Percentiles rank a stretch among this genome's conserved stretches.
Conservation (phyloP, 2,888 invertebrate genomes). For the Hydriomena furcata region DNA sequence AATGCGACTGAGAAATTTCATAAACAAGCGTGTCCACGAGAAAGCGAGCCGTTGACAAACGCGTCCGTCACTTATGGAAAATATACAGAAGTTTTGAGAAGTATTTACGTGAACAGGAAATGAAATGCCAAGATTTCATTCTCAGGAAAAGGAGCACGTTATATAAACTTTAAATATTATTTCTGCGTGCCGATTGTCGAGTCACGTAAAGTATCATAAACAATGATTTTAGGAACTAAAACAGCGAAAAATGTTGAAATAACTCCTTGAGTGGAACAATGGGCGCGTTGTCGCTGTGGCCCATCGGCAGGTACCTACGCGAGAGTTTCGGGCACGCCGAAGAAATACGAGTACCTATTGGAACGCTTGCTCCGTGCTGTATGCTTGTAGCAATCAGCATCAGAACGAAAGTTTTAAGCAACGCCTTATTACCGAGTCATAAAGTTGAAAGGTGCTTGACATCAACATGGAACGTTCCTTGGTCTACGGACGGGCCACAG, state of each 20-base stretch:
- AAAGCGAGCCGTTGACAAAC: slow-evolving; percentile 35
- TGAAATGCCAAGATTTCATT: slow-evolving; percentile 6
- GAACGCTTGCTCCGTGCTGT: slow-evolving; percentile 44
- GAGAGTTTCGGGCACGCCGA: slow-evolving; percentile 52
- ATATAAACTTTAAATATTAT: slow-evolving; percentile 36
- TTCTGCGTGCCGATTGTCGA: slow-evolving; percentile 48
- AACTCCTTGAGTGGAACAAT: slow-evolving; percentile 53
- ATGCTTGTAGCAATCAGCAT: slow-evolving; percentile 33
- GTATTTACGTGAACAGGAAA: slow-evolving; percentile 4
- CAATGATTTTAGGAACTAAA: slow-evolving; percentile 41
- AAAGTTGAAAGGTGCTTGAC: slow-evolving; percentile 41
- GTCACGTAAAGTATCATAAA: slow-evolving; percentile 53
- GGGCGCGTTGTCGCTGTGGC: slow-evolving; percentile 43
- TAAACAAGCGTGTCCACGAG: slow-evolving; percentile 29
- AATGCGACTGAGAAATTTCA: slow-evolving; percentile 20
- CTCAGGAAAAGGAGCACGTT: slow-evolving; percentile 4
- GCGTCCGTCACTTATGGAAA: slow-evolving; percentile 30
- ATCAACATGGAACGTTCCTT: slow-evolving; percentile 32
- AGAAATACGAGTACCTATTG: slow-evolving; percentile 64
- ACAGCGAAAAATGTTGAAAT: slow-evolving; percentile 54
- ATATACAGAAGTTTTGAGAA: slow-evolving; percentile 30
- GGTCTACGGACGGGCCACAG: slow-evolving; percentile 35
- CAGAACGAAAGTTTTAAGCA: slow-evolving; percentile 13
- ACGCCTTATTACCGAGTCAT: slow-evolving; percentile 31
- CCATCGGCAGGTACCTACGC: slow-evolving; percentile 51